Evolutionary conservation across 2,888 invertebrate genomes (phyloP), one percentile per base, ranked within the genome.

Genomic region (Polia nebulosa): DNA sequence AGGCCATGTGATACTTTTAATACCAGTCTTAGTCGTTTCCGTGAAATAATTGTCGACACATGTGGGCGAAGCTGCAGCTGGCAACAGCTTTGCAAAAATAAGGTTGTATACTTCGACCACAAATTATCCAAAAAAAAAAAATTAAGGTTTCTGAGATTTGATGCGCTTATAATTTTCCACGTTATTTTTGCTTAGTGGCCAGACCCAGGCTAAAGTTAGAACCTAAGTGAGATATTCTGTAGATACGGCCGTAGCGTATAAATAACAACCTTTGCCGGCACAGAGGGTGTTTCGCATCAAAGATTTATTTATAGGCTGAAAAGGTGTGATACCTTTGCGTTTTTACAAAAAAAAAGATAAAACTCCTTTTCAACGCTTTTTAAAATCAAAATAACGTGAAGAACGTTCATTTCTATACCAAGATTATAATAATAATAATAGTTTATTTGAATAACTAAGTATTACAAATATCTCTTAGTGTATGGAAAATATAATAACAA

Each of bases 221-320:
- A 60, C 20, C 13, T 29, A 27, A 29, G 5, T 34, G 45, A 41
- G 59, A 39, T 62, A 44, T 44, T 51, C 41, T 52, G 36, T 52
- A n/a, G 39, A 41, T 41, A 32, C 45, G 52, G 45, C 39, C 20
- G 29, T 20, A 51, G 41, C 32, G 13, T 73, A 58, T 59, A 76
- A 73, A 73, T 73, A 78, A 22, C 20, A 22, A 32, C 17, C 52
- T 55, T 66, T 51, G 39, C 72, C 47, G 41, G 32, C 45, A 45
- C 13, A 49, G 52, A 39, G 61, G 39, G 34, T 49, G 49, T 47
- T 53, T 57, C 9, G 34, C 47, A 47, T 56, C 53, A 60, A 58
- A 63, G 11, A 49, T 63, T 59, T 76, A 78, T 78, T 56, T 66
- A 52, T 67, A 62, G 51, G 7, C 36, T 49, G 34, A 53, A 78